phyloP scores from a whole-genome alignment of 2,888 invertebrate genomes.

The Drosophila quinaria region DNA sequence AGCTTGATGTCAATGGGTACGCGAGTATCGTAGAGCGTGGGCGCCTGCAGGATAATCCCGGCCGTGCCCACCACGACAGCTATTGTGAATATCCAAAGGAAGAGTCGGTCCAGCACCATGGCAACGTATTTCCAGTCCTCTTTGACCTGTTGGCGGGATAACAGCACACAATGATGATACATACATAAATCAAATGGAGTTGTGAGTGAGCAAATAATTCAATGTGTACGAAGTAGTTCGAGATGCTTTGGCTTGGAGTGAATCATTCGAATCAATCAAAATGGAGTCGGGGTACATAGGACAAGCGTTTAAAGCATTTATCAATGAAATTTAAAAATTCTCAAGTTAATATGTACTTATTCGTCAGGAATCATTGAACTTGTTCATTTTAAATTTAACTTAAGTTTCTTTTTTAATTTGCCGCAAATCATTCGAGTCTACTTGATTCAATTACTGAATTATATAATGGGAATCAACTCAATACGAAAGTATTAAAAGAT shows the following conservation, averaged over 20 bases:
- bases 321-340: not conserved
- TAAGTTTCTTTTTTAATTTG: not conserved
- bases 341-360: not conserved
- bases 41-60: conserved; percentile 97
- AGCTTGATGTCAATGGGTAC: conserved; percentile 94
- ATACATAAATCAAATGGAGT: conserved; percentile 18
- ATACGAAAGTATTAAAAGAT: not conserved
- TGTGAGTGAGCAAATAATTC: not conserved
- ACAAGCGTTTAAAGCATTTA: not conserved
- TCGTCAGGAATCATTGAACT: not conserved
- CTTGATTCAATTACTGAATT: not conserved
- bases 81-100: conserved; percentile 98
- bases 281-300: not conserved
- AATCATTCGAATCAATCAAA: conserved; percentile 13
- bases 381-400: too few species aligned
- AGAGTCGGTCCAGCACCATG: conserved; percentile 98
- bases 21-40: conserved; percentile 96
- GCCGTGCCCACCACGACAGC: conserved; percentile 97
- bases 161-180: conserved; percentile 14
- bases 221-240: conserved; percentile 1
- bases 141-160: conserved; percentile 89
- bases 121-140: conserved; percentile 99
- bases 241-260: not conserved
- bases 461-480: not conserved
- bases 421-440: not conserved